Evolutionary conservation across 92 coral and sea anemone species (phyloP).

Genomic region (Blastomussa wellsi): DNA sequence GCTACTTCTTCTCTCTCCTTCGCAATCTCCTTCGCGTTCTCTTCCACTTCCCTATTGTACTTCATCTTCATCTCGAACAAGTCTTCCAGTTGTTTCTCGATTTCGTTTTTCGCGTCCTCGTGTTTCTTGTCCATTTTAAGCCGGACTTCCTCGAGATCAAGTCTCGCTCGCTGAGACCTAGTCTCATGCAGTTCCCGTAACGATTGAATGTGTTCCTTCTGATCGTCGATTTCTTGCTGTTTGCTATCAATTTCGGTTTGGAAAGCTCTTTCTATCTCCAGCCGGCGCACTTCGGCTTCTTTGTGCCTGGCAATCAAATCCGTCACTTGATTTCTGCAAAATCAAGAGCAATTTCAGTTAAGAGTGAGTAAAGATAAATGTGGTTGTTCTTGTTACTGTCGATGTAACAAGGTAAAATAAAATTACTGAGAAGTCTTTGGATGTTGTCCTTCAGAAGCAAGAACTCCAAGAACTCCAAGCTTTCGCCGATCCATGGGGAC

Average conservation of each 20-base stretch:
- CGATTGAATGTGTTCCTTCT: slow-evolving; percentile 70
- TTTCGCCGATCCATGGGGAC: too few relatives aligned
- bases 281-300: slow-evolving; percentile 86
- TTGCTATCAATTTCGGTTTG: slow-evolving; percentile 78
- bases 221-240: slow-evolving; percentile 84
- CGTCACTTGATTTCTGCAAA: slow-evolving; percentile 71
- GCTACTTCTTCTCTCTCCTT: slow-evolving; percentile 63
- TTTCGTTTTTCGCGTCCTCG: slow-evolving; percentile 52
- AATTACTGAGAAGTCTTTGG: not conserved
- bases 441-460: too few relatives aligned
- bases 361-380: not conserved
- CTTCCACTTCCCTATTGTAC: slow-evolving; percentile 31
- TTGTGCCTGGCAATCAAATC: slow-evolving; percentile 88
- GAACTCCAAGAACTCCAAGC: too few relatives aligned
- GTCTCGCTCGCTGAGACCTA: slow-evolving; percentile 58
- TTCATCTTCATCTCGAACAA: slow-evolving; percentile 62
- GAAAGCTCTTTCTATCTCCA: slow-evolving; percentile 81
- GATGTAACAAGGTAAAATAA: too few relatives aligned
- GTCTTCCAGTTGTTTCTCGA: slow-evolving; percentile 65
- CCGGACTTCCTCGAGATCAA: slow-evolving; percentile 69
- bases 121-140: slow-evolving; percentile 60
- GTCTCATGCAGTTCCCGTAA: slow-evolving; percentile 76
- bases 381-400: too few relatives aligned
- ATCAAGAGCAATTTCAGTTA: not conserved
- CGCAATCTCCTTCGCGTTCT: slow-evolving; percentile 39